Evolutionary conservation across 2,888 invertebrate species (phyloP).

Genomic region (Rhyacophila evoluta): DNA sequence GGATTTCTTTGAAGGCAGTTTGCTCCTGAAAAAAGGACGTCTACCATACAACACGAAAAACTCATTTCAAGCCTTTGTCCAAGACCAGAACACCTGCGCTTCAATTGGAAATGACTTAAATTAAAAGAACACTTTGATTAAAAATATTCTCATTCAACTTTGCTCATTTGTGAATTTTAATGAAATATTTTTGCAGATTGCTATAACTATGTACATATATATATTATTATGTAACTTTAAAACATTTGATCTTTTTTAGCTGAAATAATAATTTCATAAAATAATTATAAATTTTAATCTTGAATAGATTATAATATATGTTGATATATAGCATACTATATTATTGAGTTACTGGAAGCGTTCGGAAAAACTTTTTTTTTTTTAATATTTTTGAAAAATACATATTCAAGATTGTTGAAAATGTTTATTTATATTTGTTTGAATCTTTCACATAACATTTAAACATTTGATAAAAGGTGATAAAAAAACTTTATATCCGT

Average conservation of each 20-base stretch:
- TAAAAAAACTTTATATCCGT: too few relatives aligned
- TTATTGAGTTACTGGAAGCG: too few relatives aligned
- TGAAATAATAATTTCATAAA: too few relatives aligned
- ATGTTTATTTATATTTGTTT: too few relatives aligned
- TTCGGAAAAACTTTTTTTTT: too few relatives aligned
- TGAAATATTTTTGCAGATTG: slow-evolving; percentile 37
- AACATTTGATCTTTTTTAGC: background rate
- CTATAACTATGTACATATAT: background rate
- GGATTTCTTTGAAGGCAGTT: slow-evolving; percentile 23
- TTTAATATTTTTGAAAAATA: too few relatives aligned
- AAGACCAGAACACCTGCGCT: slow-evolving; percentile 46
- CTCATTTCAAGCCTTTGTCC: slow-evolving; percentile 48
- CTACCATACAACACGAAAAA: slow-evolving; percentile 38
- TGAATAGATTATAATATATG: too few relatives aligned
- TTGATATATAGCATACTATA: too few relatives aligned
- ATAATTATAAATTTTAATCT: too few relatives aligned
- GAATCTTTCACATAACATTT: too few relatives aligned
- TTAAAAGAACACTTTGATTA: slow-evolving; percentile 51
- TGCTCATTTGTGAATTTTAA: slow-evolving; percentile 49
- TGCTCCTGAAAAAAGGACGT: background rate
- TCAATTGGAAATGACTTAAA: slow-evolving; percentile 50
- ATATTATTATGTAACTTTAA: background rate
- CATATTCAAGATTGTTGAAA: too few relatives aligned
- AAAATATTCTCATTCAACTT: slow-evolving; percentile 50
- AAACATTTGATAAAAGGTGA: too few relatives aligned